A percentile compares a stretch with the other conserved stretches of the same genome.
phyloP scores from a whole-genome alignment of 2,888 invertebrate genomes.

The Endomychus coccineus region DNA sequence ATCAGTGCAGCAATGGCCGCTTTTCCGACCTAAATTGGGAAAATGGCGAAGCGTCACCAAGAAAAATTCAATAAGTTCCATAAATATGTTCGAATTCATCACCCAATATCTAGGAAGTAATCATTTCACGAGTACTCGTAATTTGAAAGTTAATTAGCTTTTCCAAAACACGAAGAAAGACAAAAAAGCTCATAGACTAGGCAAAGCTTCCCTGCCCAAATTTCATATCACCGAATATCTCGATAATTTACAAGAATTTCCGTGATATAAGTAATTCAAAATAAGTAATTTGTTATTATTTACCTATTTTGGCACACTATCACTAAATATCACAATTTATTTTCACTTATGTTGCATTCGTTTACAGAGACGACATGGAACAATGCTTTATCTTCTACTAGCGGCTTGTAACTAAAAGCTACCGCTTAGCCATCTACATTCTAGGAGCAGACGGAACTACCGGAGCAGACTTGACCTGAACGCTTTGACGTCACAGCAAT shows the following conservation, averaged over 20 bases:
- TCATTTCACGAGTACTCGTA: too few relatives aligned
- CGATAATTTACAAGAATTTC: conserved; percentile 4
- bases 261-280: too few relatives aligned
- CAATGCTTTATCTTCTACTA: conserved; percentile 37
- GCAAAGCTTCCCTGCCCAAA: conserved; percentile 19
- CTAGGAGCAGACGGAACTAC: conserved; percentile 27
- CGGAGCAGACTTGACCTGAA: conserved; percentile 21
- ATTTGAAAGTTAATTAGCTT: too few relatives aligned
- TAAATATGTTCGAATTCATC: conserved; percentile 1
- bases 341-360: conserved; percentile 39
- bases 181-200: conserved; percentile 24
- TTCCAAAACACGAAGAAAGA: conserved; percentile 14
- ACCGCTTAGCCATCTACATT: conserved; percentile 27
- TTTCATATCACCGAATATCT: conserved; percentile 6
- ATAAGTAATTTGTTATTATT: conserved; percentile 22
- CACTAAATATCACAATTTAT: conserved; percentile 44
- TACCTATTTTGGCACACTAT: conserved; percentile 47
- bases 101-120: background rate
- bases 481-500: conserved; percentile 34
- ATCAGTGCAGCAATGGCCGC: conserved; percentile 41
- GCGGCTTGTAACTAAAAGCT: conserved; percentile 42
- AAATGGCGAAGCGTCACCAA: conserved; percentile 38
- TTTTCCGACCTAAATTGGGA: conserved; percentile 41
- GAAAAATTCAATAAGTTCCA: background rate
- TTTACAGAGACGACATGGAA: conserved; percentile 37